Base-by-base conservation (phyloP, 2,113 vertebrate genomes). In the Periophthalmus modestus region DNA sequence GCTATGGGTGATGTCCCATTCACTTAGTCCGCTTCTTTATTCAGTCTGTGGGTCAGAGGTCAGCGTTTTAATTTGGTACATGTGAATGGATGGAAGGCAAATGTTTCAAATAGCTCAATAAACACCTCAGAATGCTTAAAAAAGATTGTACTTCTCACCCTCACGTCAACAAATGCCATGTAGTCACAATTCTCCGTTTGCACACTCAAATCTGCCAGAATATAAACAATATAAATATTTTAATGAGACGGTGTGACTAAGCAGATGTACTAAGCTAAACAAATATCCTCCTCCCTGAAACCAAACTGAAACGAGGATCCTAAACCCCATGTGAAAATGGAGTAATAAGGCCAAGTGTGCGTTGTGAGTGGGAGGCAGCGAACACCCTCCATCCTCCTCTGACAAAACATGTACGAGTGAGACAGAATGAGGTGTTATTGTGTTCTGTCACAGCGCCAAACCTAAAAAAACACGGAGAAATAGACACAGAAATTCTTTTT, bases 291-390 rank as follows among this genome's bases (percentile, higher is more conserved):
- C 62, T 65, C 62, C 34, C 36, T 15, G 23, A 48, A 78, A 68
- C 47, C 63, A 55, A 43, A 52, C 55, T 69, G 69, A 73, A 18
- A 47, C 19, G 77, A 73, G 65, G 36, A 68, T 55, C 11, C 47
- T 55, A 68, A 79, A 77, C 70, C 74, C 57, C 62, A 72, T 75
- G 72, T 48, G 48, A 72, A 65, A 80, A 77, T 43, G 57, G 9
- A 43, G 65, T 28, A 73, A 66, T 33, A 73, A 23, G 48, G 55
- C 18, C 57, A 43, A 62, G 57, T 6, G 68, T 59, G 73, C 69
- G 72, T 71, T 79, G 46, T 83, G 72, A 33, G 72, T 87, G 71
- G 82, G 79, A 65, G 79, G 73, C 0, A 47, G 73, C 50, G 61
- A 71, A 73, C 39, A 71, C 62, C 70, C 59, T 15, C 7, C 73